Evolutionary conservation across 2,113 vertebrate genomes (phyloP).

Genomic region (Loxodonta africana): DNA sequence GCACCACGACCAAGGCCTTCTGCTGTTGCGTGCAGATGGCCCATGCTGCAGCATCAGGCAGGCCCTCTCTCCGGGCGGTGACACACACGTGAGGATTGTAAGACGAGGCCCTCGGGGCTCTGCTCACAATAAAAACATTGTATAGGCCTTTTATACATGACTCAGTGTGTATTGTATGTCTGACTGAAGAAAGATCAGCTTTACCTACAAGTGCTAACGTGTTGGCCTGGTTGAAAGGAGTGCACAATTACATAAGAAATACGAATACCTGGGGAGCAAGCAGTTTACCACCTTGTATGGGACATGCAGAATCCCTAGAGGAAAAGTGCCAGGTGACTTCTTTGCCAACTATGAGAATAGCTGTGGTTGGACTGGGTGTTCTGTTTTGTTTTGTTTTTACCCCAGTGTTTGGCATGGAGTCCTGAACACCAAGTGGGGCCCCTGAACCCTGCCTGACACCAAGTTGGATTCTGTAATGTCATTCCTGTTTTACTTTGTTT

Average conservation of each 20-base stretch:
- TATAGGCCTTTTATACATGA: constrained; percentile 66
- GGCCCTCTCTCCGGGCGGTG: not conserved
- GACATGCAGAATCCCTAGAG: constrained; percentile 59
- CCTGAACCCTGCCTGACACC: constrained; percentile 75
- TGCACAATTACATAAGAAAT: constrained; percentile 78
- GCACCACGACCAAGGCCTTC: not conserved
- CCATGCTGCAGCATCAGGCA: not conserved
- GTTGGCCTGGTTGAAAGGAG: constrained; percentile 74
- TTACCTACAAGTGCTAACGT: constrained; percentile 76
- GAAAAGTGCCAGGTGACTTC: constrained; percentile 58
- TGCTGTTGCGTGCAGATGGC: not conserved
- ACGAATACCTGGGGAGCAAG: constrained; percentile 73
- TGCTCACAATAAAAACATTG: constrained; percentile 78
- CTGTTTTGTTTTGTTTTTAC: constrained; percentile 69
- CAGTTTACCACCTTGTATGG: constrained; percentile 67
- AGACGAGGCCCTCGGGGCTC: constrained; percentile 58
- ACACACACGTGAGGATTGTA: constrained; percentile 51
- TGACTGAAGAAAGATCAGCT: constrained; percentile 54
- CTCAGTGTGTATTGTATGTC: constrained; percentile 76
- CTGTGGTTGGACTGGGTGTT: constrained; percentile 69
- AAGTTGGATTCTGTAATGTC: constrained; percentile 47
- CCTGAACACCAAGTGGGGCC: constrained; percentile 61
- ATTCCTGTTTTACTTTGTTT: constrained; percentile 54
- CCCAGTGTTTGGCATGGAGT: constrained; percentile 56
- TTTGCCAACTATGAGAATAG: constrained; percentile 69